Percentiles rank a stretch among this genome's conserved stretches.
phyloP scores from a whole-genome alignment of 2,888 invertebrate genomes.

The Xylota segnis region DNA sequence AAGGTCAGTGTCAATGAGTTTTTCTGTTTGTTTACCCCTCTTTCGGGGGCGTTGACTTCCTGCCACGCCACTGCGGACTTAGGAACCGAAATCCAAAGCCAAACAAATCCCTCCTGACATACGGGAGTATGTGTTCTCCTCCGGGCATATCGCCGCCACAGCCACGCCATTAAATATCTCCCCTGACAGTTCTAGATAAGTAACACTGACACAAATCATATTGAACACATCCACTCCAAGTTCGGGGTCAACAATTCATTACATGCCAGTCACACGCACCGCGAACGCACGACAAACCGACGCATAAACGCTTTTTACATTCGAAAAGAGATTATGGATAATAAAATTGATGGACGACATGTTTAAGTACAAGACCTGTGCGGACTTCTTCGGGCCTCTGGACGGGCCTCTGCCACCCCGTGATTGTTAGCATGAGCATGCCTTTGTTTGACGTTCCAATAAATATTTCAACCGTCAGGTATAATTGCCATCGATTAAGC shows the following conservation, averaged over 20 bases:
- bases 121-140: not conserved
- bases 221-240: constrained; percentile 38
- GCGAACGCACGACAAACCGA: not conserved
- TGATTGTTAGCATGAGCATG: not conserved
- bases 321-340: constrained; percentile 41
- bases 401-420: not conserved
- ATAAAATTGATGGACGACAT: constrained; percentile 55
- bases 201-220: constrained; percentile 62
- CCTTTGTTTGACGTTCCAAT: constrained; percentile 26
- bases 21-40: constrained; percentile 10
- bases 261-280: constrained; percentile 4
- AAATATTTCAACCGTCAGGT: constrained; percentile 32
- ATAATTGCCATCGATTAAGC: constrained; percentile 59
- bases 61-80: not conserved
- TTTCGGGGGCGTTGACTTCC: constrained; percentile 39
- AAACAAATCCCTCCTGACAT: constrained; percentile 26
- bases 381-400: not conserved
- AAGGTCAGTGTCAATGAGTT: constrained; percentile 47
- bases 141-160: constrained; percentile 13
- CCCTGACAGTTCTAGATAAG: constrained; percentile 55
- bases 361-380: constrained; percentile 29
- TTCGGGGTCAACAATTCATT: constrained; percentile 54
- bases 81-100: not conserved
- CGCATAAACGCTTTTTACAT: constrained; percentile 21
- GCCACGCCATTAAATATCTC: constrained; percentile 41